phyloP scores from a whole-genome alignment of 2,797 vertebrate genomes.

The Buphagus erythrorhynchus region DNA sequence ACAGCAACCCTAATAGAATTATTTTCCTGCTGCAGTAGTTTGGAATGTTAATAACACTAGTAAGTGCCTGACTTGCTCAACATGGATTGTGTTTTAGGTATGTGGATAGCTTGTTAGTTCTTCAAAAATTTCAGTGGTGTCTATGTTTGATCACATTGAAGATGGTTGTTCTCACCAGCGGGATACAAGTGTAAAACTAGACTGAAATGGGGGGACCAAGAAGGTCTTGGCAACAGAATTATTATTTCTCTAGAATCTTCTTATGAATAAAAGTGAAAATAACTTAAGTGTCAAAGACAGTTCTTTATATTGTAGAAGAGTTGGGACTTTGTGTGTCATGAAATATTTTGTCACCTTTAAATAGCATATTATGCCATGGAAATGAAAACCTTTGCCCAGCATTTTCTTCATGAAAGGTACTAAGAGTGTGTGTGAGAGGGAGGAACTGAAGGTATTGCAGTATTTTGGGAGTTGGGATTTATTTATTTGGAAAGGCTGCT shows the following conservation, averaged over 20 bases:
- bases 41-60: background rate
- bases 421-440: background rate
- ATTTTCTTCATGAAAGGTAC: background rate
- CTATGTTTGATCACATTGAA: background rate
- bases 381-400: background rate
- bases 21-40: background rate
- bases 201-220: background rate
- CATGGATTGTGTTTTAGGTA: background rate
- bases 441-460: background rate
- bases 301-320: background rate
- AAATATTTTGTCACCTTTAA: background rate
- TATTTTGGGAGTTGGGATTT: background rate
- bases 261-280: background rate
- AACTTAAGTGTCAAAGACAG: background rate
- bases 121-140: background rate
- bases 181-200: background rate
- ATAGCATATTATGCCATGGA: accelerated
- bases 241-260: background rate
- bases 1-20: background rate
- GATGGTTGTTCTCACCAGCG: background rate
- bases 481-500: background rate
- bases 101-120: background rate
- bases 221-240: background rate
- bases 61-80: background rate
- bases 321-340: background rate